A percentile compares a stretch with the other conserved stretches of the same genome.
These are phyloP conservation scores for Conops quadrifasciatus DNA, from an alignment of 2,888 invertebrate species.

Conservation along the genomic window DNA sequence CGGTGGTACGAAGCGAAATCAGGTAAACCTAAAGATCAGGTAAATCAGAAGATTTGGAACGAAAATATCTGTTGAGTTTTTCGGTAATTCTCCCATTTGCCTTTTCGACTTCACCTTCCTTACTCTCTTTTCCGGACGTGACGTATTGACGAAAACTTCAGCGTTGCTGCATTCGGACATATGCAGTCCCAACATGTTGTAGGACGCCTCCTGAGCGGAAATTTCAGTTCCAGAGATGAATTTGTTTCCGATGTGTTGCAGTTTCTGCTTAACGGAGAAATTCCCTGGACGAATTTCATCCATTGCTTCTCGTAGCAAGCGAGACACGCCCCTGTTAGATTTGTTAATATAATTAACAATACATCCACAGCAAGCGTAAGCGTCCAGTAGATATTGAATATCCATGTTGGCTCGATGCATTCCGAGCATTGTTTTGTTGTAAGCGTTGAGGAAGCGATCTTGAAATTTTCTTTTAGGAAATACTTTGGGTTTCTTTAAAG, in stretches of 20 bases:
- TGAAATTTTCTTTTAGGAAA: constrained; percentile 27
- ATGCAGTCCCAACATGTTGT: constrained; percentile 28
- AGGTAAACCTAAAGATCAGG: too few relatives aligned
- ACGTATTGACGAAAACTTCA: constrained; percentile 35
- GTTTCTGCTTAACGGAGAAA: constrained; percentile 35
- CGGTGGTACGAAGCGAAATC: too few relatives aligned
- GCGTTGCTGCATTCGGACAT: constrained; percentile 32
- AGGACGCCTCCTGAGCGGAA: too few relatives aligned
- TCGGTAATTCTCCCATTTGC: constrained; percentile 28
- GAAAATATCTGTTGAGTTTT: too few relatives aligned
- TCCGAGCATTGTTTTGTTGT: constrained; percentile 22
- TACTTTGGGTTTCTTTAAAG: constrained; percentile 17
- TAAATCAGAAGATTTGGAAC: too few relatives aligned
- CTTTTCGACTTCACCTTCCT: constrained; percentile 27
- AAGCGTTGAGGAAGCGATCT: constrained; percentile 28
- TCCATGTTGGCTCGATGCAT: too few relatives aligned
- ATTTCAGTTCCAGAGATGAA: too few relatives aligned
- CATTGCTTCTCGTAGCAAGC: too few relatives aligned
- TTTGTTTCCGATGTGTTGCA: constrained; percentile 34
- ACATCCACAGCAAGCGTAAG: too few relatives aligned
- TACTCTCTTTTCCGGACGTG: constrained; percentile 33
- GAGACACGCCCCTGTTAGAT: too few relatives aligned
- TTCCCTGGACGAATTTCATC: constrained; percentile 35
- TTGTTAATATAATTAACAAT: too few relatives aligned
- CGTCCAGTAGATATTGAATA: too few relatives aligned